A percentile compares a stretch with the other conserved stretches of the same genome.
phyloP scores from a whole-genome alignment of 2,888 invertebrate species.

The Allolobophora icterica region DNA sequence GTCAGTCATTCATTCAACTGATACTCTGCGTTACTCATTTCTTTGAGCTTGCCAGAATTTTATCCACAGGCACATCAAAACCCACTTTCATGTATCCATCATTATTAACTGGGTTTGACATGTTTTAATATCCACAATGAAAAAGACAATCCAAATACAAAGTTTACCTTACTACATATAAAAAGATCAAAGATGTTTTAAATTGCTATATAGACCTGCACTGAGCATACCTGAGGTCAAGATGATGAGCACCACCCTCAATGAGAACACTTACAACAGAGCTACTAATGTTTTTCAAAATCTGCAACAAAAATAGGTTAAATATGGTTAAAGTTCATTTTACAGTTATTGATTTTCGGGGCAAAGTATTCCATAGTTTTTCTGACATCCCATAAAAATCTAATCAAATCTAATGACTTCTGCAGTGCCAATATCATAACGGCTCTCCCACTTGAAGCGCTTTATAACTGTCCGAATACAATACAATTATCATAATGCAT shows the following conservation, averaged over 20 bases:
- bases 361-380: not conserved
- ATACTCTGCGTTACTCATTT: too few relatives aligned
- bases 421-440: too few relatives aligned
- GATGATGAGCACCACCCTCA: conserved; percentile 67
- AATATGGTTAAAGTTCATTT: not conserved
- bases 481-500: too few relatives aligned
- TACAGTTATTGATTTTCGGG: not conserved
- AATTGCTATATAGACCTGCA: not conserved
- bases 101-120: not conserved
- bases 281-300: conserved; percentile 53
- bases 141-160: not conserved
- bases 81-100: not conserved
- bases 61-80: too few relatives aligned
- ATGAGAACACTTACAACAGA: conserved; percentile 63
- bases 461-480: too few relatives aligned
- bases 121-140: not conserved
- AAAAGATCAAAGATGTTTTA: not conserved
- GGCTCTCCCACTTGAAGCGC: too few relatives aligned
- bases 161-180: too few relatives aligned
- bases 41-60: too few relatives aligned
- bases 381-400: not conserved
- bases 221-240: conserved; percentile 60
- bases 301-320: not conserved
- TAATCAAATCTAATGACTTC: not conserved
- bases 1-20: not conserved